Evolutionary conservation across 2,888 invertebrate species (phyloP), one percentile per base, ranked within the genome.

Genomic region (Thyatira batis): DNA sequence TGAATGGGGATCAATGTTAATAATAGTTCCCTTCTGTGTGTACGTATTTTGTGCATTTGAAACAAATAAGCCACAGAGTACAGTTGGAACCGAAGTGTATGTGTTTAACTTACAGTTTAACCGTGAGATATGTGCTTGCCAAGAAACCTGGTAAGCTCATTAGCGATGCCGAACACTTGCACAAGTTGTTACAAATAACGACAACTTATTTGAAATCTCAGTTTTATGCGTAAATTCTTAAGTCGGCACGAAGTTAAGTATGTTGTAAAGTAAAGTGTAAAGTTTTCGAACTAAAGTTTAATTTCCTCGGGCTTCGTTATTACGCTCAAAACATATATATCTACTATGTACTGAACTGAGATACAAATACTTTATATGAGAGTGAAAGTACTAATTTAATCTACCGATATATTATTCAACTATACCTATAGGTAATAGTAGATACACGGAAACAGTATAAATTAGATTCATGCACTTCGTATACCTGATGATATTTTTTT

Each of bases 61-160:
- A 57, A 59, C 63, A 61, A 69, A 63, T 55, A 69, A 60, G 54
- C 57, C 58, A 50, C 49, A 57, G 45, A 48, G 48, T 28, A n/a
- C 68, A 72, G 58, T 67, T 57, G 59, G 50, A 57, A 51, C 59
- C 60, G 56, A 66, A 67, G 67, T 69, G 71, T 72, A n/a, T 70
- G 68, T 78, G 33, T 79, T 78, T 73, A 77, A 76, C 80, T 80
- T 55, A 60, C 64, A 58, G 71, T 72, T 67, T 70, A 75, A 78
- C 71, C 76, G 67, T 66, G 74, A 84, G 84, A 82, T 82, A 82
- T 82, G 76, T 78, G 80, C 75, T 82, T 76, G 77, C 80, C 83
- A 83, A 85, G 81, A 80, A 74, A 76, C 72, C 75, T 65, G 65
- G 78, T 77, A 72, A 83, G 82, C 83, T 84, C 84, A 85, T 85